Evolutionary conservation across 92 coral and sea anemone genomes (phyloP), one percentile per base, ranked within the genome.

Genomic region (Diadumene lineata): DNA sequence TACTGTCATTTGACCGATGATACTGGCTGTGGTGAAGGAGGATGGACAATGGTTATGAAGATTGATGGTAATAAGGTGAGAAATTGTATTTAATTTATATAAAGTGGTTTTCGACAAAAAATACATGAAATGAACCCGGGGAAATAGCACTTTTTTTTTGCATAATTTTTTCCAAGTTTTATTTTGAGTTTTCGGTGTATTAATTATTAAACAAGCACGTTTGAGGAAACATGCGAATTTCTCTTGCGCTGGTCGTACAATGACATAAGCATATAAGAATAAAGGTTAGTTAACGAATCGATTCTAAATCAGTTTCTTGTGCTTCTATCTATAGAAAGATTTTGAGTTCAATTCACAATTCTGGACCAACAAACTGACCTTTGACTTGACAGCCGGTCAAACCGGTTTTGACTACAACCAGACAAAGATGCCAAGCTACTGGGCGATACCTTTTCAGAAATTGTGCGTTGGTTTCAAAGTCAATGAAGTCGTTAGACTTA

Each of bases 391-490:
- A 50, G 86, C 78, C 25, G 86, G 92, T 28, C n/a, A 76, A 26
- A 68, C 70, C 61, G 86, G 83, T 15, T 66, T 84, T 62, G 80
- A 72, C 31, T 62, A 66, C 50, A 31, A 84, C 68, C 86, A 88
- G 58, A 88, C 86, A 68, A 88, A 88, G 73, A 73, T 84, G 31
- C 76, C 86, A 31, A 69, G 89, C 38, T 88, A 83, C 76, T 84
- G 86, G 92, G 73, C 64, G 16, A 78, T 79, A 34, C 63, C 92
- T 26, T 75, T 87, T 43, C 68, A 56, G 34, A 71, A 78, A 46
- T 64, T 88, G 56, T 88, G 92, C 72, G 74, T 88, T 55, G 93
- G 92, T 43, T 78, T 88, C 86, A 75, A 60, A 57, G 81, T 66
- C 16, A 64, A 76, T 31, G 84, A 58, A 48, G 65, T 34, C 19